Evolutionary conservation across 2,797 vertebrate species (phyloP).

Genomic region (Bradypodion pumilum): DNA sequence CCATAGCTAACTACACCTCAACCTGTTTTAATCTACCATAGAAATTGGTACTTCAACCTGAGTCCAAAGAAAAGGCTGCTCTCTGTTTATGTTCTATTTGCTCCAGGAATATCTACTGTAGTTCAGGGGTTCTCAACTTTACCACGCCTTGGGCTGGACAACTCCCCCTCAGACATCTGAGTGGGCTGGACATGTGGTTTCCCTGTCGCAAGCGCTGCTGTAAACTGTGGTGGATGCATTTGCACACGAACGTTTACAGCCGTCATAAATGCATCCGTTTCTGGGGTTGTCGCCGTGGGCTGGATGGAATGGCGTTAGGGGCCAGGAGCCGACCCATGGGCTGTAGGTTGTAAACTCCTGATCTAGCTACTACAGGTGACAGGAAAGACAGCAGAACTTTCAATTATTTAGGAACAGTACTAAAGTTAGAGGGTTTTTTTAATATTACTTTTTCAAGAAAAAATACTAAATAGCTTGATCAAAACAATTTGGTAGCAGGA

Average conservation of each 20-base stretch:
- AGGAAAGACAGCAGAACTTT: neutral
- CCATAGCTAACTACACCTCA: neutral
- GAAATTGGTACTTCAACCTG: neutral
- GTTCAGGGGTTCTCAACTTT: no score
- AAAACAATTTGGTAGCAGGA: neutral
- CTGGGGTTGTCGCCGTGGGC: no score
- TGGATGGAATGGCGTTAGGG: no score
- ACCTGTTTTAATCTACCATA: neutral
- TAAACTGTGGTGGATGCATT: no score
- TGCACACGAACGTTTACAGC: no score
- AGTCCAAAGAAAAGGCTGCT: neutral
- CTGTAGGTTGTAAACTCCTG: no score
- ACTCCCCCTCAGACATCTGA: no score
- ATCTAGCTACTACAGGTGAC: neutral
- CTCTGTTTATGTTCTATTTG: neutral
- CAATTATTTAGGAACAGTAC: constrained; percentile 1
- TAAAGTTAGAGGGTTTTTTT: neutral
- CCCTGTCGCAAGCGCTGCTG: no score
- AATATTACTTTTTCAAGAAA: neutral
- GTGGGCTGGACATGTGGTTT: no score
- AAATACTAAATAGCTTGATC: neutral
- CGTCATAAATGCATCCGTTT: no score
- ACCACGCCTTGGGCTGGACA: no score
- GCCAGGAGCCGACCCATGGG: no score
- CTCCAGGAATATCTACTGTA: neutral